phyloP scores from a whole-genome alignment of 2,113 vertebrate species.

The Misgurnus mizolepis region DNA sequence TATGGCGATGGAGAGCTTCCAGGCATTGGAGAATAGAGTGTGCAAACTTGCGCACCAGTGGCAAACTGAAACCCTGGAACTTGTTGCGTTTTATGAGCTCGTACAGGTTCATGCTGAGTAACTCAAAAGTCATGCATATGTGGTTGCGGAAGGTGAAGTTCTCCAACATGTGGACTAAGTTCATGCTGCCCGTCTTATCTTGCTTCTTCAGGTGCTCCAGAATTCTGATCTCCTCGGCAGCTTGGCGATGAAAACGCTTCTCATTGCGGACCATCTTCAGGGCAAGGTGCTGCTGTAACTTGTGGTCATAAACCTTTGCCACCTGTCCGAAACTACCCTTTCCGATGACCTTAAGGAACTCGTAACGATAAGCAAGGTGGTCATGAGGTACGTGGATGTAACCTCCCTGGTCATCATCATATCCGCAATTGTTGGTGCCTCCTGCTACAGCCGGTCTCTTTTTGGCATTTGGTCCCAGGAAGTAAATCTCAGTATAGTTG shows the following conservation, averaged over 20 bases:
- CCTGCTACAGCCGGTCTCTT: constrained; percentile 88
- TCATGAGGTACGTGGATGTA: constrained; percentile 94
- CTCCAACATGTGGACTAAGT: constrained; percentile 96
- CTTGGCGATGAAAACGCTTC: constrained; percentile 95
- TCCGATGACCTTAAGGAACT: constrained; percentile 96
- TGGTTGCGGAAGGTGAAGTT: constrained; percentile 98
- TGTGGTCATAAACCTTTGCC: constrained; percentile 96
- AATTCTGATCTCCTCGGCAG: constrained; percentile 95
- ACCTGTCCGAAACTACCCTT: constrained; percentile 98
- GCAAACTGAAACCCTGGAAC: constrained; percentile 96
- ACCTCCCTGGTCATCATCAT: constrained; percentile 93
- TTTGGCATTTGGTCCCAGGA: constrained; percentile 93
- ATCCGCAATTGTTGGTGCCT: constrained; percentile 90
- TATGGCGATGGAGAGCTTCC: constrained; percentile 87
- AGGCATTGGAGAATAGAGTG: constrained; percentile 96
- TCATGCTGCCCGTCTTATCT: constrained; percentile 93
- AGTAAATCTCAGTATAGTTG: constrained; percentile 88
- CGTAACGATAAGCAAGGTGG: constrained; percentile 94
- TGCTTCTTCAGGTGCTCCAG: constrained; percentile 96
- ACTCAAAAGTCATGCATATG: constrained; percentile 97
- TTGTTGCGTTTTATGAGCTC: constrained; percentile 99
- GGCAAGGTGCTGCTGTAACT: constrained; percentile 91
- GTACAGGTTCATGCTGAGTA: constrained; percentile 96
- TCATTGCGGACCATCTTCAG: constrained; percentile 98
- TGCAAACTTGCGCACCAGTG: constrained; percentile 94